Base-by-base conservation (phyloP, 2,797 vertebrate species). In the Rhinophrynus dorsalis region DNA sequence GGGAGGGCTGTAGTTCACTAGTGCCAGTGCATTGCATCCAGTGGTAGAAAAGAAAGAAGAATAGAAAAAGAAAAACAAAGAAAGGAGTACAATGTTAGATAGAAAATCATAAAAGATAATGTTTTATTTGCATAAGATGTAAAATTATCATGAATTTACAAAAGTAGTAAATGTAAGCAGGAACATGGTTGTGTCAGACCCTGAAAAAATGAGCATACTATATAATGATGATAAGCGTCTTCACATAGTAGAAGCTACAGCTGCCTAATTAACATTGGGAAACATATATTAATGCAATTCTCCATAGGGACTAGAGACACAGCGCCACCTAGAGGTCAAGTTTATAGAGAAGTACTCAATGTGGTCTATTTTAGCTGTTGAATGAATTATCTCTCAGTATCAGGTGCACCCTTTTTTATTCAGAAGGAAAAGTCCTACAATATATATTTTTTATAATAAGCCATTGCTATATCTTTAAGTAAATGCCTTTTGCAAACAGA, bases 1-100 rank as follows among this genome's bases (percentile, higher is more conserved):
- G 88, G 77, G 93, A 93, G 75, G 96, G 95, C 94, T 97, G 96
- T 80, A 98, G 93, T 91, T 99, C 96, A 84, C 96, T 99, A 93
- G 84, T 87, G 83, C 90, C 92, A 93, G 89, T 92, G 94, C 92
- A 98, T 94, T 92, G 90, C 94, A 94, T 95, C 95, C 94, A 94
- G 90, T 89, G 92, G 90, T 84, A 88, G 88, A 90, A 92, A 92
- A 91, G 86, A 89, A 91, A 87, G 85, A 86, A 80, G 80, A 79
- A 77, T 80, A 72, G 68, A 63, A 68, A 64, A 68, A n/a, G 56
- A 92, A 90, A 84, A 86, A 90, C 86, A 90, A 90, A 91, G 86
- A 89, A 88, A 90, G 85, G 89, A 89, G 90, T 88, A 89, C 89
- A 82, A 81, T 84, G 87, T 93, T 92, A 93, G 88, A 92, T 90